A percentile compares a stretch with the other conserved stretches of the same genome.
These are phyloP conservation scores for Labeo rohita DNA, from an alignment of 2,113 vertebrate genomes.

Conservation along the genomic window DNA sequence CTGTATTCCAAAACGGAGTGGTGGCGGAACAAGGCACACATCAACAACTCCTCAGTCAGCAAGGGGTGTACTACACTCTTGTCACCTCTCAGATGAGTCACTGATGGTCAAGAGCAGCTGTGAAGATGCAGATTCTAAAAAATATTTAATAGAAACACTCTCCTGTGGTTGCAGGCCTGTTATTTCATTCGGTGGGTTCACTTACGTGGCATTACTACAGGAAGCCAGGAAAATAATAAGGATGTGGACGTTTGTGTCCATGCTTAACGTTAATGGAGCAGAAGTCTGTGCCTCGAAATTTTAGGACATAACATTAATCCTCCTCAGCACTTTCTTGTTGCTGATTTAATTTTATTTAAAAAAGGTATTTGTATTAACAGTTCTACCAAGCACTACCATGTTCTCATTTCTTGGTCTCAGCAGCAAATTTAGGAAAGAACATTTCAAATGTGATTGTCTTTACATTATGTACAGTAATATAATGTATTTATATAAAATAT, in stretches of 20 bases:
- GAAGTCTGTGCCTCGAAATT: background rate
- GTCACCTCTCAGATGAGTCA: conserved; percentile 81
- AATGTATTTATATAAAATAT: background rate
- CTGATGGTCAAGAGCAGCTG: conserved; percentile 1
- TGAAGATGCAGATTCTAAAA: background rate
- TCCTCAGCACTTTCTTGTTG: background rate
- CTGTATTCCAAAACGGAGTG: conserved; percentile 82
- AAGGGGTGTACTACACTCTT: conserved; percentile 84
- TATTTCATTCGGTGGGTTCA: background rate
- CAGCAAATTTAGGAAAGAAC: background rate
- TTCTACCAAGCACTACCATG: conserved; percentile 26
- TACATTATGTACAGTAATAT: conserved; percentile 10
- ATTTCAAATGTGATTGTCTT: background rate
- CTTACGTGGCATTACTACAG: background rate
- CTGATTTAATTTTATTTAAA: background rate
- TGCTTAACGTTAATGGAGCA: background rate
- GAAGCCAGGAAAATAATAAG: background rate
- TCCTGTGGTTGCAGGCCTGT: background rate
- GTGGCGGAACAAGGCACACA: conserved; percentile 87
- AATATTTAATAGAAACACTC: background rate
- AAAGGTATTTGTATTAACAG: background rate
- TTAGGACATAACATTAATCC: conserved; percentile 3
- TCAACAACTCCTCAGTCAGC: conserved; percentile 86
- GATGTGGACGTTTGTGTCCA: background rate
- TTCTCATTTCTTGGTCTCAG: background rate